phyloP scores from a whole-genome alignment of 2,113 vertebrate species.

The Chrysemys picta region DNA sequence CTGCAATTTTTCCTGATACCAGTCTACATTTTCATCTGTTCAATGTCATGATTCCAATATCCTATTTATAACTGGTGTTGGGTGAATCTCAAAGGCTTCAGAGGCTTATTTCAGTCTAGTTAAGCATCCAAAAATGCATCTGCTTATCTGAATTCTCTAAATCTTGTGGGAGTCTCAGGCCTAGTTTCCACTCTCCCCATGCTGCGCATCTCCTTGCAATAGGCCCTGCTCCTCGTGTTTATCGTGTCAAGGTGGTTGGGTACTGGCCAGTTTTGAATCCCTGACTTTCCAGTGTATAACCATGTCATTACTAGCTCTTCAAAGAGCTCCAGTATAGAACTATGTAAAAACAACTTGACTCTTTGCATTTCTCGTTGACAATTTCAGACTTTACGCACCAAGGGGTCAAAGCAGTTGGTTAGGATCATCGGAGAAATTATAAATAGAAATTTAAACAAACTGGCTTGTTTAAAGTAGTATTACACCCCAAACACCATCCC shows the following conservation, averaged over 20 bases:
- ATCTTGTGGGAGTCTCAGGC: slow-evolving; percentile 14
- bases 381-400: neutral
- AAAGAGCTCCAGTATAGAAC: neutral
- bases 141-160: slow-evolving; percentile 19
- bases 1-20: slow-evolving; percentile 61
- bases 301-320: neutral
- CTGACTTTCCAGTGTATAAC: neutral
- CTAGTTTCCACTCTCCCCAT: neutral
- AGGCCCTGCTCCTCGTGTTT: neutral
- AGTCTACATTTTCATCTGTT: slow-evolving; percentile 68
- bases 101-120: slow-evolving; percentile 61
- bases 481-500: neutral
- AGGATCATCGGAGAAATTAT: neutral
- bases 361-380: neutral
- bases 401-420: neutral
- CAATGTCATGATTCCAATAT: slow-evolving; percentile 4
- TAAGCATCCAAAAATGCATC: slow-evolving; percentile 45
- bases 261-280: neutral
- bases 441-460: neutral
- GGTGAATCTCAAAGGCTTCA: slow-evolving; percentile 55
- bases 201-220: neutral
- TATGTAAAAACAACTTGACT: neutral
- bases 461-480: neutral
- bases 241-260: neutral
- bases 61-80: slow-evolving; percentile 45